Evolutionary conservation across 2,113 vertebrate species (phyloP), one percentile per base, ranked within the genome.

Genomic region (Rynchops niger): DNA sequence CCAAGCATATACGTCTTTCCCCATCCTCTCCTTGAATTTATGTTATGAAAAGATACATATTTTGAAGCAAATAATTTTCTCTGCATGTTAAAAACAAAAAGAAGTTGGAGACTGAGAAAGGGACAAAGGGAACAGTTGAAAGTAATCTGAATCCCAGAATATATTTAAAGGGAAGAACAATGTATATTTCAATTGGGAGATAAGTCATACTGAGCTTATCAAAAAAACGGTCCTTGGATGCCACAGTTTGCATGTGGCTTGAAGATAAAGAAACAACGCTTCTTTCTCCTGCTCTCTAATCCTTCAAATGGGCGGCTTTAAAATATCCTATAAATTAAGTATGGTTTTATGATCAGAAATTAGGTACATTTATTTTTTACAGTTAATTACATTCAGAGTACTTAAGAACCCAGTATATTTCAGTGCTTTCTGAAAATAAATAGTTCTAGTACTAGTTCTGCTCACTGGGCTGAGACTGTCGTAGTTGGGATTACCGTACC

Each of bases 201-300:
- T 97, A 97, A 98, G 86, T 73, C 38, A 9, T 38, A 49, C 2
- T 55, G 84, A 76, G 93, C 93, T 97, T 97, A 98, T 97, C 96
- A 79, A 72, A 96, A 66, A 92, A 43, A 42, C 9, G 45, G 73
- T 66, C 81, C 82, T 93, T 88, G 77, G 72, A 81, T 86, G 88
- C 90, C 82, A 79, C 81, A 88, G 90, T 94, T 96, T 95, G 95
- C 58, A 43, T 77, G 80, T 71, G 81, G 90, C 81, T 88, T 65
- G 86, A 79, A 97, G 97, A 97, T 97, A 98, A 97, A 94, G 58
- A 27, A 86, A 70, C 50, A 7, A 9, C 47, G 32, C 49, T 93
- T 55, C 88, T 88, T 94, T 82, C 74, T 71, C 83, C 47, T 3
- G 0, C 58, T 73, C 36, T 49, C 42, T 87, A 90, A 92, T 96